These are phyloP conservation scores for Callionymus lyra DNA, from an alignment of 2,113 vertebrate genomes.

Conservation along the genomic window DNA sequence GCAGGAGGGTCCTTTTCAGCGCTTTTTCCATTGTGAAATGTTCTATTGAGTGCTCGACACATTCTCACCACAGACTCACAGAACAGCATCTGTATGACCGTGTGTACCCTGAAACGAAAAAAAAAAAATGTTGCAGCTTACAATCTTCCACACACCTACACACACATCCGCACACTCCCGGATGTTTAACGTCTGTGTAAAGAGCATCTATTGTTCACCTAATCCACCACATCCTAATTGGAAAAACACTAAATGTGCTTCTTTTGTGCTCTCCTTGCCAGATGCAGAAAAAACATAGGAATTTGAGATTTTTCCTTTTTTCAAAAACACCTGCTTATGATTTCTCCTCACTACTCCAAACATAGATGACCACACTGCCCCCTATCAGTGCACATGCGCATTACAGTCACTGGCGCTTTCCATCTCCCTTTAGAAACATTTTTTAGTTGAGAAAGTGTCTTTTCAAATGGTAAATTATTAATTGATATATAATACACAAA, in stretches of 20 bases:
- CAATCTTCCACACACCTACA: conserved; percentile 1
- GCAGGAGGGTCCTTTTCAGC: conserved; percentile 15
- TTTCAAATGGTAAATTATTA: too few relatives aligned
- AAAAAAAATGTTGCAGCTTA: background rate
- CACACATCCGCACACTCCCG: background rate
- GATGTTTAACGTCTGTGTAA: conserved; percentile 6
- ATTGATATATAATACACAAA: too few relatives aligned
- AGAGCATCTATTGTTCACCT: conserved; percentile 10
- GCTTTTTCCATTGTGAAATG: conserved; percentile 6
- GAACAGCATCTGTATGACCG: too few relatives aligned
- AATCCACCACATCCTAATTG: conserved; percentile 13
- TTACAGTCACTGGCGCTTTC: too few relatives aligned
- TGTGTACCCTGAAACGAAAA: too few relatives aligned
- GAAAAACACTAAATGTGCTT: conserved; percentile 7
- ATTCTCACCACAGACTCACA: too few relatives aligned
- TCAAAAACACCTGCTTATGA: conserved; percentile 6
- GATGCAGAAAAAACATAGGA: conserved; percentile 2
- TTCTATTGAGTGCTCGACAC: too few relatives aligned
- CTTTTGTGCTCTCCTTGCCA: conserved; percentile 2
- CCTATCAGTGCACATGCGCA: conserved; percentile 32
- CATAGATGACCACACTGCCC: conserved; percentile 52
- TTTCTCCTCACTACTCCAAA: background rate
- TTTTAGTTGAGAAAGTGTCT: too few relatives aligned
- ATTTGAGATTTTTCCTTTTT: background rate
- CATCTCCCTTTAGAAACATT: too few relatives aligned